Base-by-base conservation (phyloP, 2,888 invertebrate genomes). In the Barypeithes pellucidus region DNA sequence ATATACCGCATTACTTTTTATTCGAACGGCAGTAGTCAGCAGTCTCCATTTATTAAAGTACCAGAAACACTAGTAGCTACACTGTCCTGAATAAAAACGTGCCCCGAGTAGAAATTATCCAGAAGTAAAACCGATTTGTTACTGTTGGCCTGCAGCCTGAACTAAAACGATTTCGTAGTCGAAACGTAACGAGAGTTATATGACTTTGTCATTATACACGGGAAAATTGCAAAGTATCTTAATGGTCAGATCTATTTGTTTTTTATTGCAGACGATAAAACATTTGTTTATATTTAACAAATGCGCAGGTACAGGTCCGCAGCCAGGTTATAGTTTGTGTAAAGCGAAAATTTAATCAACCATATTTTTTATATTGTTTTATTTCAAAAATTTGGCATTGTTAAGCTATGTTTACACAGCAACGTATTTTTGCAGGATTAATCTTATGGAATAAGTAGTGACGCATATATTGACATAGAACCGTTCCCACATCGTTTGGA, bases 71-170 rank as follows among this genome's bases (percentile, higher is more conserved):
- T 33, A 47, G 7, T 45, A 63, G 47, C 18, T 63, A 24, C 29
- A 18, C 33, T 63, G 47, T 29, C 16, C 29, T 16, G 36, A 18
- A 43, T 45, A 63, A 63, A 63, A 63, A 43, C 63, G 47, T 47
- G 45, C 63, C 14, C 47, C 33, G 18, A 47, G 63, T 63, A 43
- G 33, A 33, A 63, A 47, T 45, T 63, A 47, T 45, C 47, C 43
- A 29, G 16, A 63, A 63, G 45, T 47, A 43, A 63, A 63, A 63
- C 24, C 47, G 24, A 63, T 63, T 63, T 63, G 29, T 63, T 41
- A 20, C 60, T 43, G 39, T 16, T 59, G 59, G 59, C 60, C 41
- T 60, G 14, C 3, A 20, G 52, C 50, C 50, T 52, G 9, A 65
- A n/a, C 52, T 50, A 33, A 47, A 47, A 45, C 65, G 45, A 65